These are phyloP conservation scores for Lutjanus argentimaculatus DNA, from an alignment of 2,797 vertebrate genomes.

Conservation along the genomic window DNA sequence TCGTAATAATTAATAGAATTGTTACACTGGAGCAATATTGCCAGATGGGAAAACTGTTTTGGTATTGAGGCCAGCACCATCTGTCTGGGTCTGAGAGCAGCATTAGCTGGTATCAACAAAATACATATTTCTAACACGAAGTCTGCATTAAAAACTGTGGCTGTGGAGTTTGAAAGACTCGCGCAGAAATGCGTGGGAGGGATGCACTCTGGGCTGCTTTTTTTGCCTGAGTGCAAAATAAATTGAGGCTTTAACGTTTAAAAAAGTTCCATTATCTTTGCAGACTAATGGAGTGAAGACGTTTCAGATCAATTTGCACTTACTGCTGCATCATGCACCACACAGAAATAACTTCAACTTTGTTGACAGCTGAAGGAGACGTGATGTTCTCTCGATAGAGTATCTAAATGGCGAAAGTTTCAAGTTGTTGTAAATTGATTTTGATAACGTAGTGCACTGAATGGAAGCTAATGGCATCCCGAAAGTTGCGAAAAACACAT, in stretches of 20 bases:
- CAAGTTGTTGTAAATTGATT: conserved; percentile 1
- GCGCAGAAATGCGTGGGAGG: not conserved
- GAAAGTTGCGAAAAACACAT: not conserved
- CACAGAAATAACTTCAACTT: not conserved
- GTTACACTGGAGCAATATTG: not conserved
- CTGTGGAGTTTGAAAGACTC: not conserved
- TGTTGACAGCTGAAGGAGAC: not conserved
- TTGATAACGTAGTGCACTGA: not conserved
- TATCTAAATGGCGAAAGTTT: not conserved
- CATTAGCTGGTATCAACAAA: not conserved
- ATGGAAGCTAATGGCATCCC: not conserved
- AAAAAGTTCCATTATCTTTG: not conserved
- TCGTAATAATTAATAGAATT: not conserved
- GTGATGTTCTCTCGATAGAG: not conserved
- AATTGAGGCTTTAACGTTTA: not conserved
- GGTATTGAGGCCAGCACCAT: not conserved
- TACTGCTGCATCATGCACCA: not conserved
- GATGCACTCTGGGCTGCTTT: not conserved
- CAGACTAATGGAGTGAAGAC: not conserved
- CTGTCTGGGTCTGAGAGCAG: not conserved
- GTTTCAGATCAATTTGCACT: not conserved
- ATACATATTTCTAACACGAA: not conserved
- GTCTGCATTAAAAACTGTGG: not conserved
- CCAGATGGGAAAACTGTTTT: not conserved
- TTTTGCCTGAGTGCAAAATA: conserved; percentile 1